phyloP scores from a whole-genome alignment of 2,113 vertebrate species.

The Triplophysa dalaica region DNA sequence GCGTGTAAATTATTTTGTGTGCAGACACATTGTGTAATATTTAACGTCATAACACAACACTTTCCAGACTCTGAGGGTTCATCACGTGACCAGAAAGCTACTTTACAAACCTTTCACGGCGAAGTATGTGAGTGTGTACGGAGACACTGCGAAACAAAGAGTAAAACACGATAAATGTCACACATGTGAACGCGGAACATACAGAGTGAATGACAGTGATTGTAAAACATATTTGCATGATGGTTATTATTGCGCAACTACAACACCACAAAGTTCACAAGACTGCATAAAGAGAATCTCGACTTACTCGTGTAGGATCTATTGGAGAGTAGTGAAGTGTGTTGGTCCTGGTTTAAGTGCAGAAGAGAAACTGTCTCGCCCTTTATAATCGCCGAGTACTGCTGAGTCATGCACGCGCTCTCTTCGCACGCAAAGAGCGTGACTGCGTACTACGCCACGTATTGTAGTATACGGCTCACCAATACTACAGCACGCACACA shows the following conservation, averaged over 20 bases:
- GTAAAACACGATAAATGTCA: background rate
- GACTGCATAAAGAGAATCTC: too few relatives aligned
- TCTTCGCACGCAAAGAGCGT: background rate
- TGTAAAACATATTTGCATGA: background rate
- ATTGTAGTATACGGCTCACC: background rate
- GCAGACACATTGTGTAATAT: background rate
- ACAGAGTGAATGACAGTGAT: background rate
- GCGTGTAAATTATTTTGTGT: background rate
- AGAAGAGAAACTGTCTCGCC: background rate
- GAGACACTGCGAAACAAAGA: conserved; percentile 64
- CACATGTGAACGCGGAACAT: background rate
- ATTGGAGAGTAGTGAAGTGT: background rate
- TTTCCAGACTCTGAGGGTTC: background rate
- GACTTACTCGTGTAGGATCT: background rate
- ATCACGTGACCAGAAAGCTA: background rate
- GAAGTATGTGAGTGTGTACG: conserved; percentile 73
- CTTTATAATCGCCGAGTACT: conserved; percentile 31
- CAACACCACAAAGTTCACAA: background rate
- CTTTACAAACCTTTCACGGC: conserved; percentile 62
- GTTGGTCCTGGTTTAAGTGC: background rate
- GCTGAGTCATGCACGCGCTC: conserved; percentile 36
- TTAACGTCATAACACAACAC: background rate
- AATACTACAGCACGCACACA: background rate
- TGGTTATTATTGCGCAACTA: too few relatives aligned
- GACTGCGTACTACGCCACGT: background rate